Percentiles rank a stretch among this genome's conserved stretches.
Conservation (phyloP, 1,140 invertebrate genomes). For the Nomia melanderi region DNA sequence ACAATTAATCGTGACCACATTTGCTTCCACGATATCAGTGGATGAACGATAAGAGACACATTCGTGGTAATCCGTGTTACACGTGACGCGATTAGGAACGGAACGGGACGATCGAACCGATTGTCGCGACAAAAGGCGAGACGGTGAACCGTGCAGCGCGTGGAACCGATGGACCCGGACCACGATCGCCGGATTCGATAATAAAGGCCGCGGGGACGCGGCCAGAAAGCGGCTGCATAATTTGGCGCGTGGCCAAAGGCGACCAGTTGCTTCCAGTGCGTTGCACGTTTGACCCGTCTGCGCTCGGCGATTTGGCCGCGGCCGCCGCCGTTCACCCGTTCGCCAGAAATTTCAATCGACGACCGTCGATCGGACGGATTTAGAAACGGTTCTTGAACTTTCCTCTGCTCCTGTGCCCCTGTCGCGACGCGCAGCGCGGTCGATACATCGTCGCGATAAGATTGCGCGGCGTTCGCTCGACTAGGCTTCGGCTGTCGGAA, state of each 20-base stretch:
- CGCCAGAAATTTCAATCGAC: conserved; percentile 16
- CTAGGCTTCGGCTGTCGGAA: too few relatives aligned
- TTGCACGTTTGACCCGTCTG: conserved; percentile 69
- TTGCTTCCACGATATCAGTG: too few relatives aligned
- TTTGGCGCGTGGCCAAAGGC: conserved; percentile 76
- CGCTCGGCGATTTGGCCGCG: conserved; percentile 50
- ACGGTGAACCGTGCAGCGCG: not conserved
- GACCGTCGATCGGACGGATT: not conserved
- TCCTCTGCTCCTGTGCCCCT: not conserved
- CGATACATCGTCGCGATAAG: conserved; percentile 2
- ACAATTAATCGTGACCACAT: too few relatives aligned
- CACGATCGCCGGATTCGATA: conserved; percentile 56
- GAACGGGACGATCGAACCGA: not conserved
- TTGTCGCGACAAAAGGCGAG: not conserved
- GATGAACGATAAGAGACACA: too few relatives aligned
- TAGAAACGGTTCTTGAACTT: conserved; percentile 11
- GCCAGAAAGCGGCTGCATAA: conserved; percentile 70
- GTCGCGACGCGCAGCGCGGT: not conserved
- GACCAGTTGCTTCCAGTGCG: conserved; percentile 76
- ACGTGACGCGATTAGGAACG: too few relatives aligned
- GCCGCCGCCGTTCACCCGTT: not conserved
- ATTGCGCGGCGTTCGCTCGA: not conserved
- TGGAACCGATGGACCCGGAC: conserved; percentile 20
- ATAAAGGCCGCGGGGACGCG: conserved; percentile 52
- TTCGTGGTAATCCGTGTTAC: too few relatives aligned